Evolutionary conservation across 2,113 vertebrate species (phyloP).

Genomic region (Catharus minimus): DNA sequence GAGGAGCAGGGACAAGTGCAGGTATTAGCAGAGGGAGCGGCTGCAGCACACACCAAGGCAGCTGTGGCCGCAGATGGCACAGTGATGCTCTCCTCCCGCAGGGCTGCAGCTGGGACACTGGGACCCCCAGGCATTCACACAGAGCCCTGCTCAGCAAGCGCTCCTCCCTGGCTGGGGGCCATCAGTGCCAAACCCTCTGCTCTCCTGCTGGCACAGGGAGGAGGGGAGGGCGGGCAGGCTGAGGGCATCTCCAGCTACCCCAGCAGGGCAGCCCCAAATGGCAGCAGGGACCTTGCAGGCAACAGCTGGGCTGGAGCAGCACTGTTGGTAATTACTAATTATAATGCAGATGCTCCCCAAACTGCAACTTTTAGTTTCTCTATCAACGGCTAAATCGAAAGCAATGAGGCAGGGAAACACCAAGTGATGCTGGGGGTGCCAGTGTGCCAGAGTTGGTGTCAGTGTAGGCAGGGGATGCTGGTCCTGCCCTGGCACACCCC

Average conservation of each 20-base stretch:
- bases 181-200: background rate
- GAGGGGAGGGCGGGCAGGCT: background rate
- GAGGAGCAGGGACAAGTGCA: background rate
- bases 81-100: background rate
- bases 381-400: slow-evolving; percentile 49
- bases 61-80: background rate
- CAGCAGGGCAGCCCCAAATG: background rate
- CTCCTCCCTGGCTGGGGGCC: background rate
- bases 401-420: slow-evolving; percentile 1
- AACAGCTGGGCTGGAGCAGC: background rate
- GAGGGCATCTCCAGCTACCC: background rate
- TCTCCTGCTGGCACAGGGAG: background rate
- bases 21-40: background rate
- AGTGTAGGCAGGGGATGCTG: background rate
- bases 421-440: background rate
- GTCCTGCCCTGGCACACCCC: background rate
- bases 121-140: rapidly evolving
- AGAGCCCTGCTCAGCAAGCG: background rate
- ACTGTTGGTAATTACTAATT: slow-evolving; percentile 34
- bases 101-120: background rate
- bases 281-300: background rate
- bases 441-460: background rate
- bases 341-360: slow-evolving; percentile 53
- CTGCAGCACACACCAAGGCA: background rate
- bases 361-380: slow-evolving; percentile 42